These are phyloP conservation scores for Ursus arctos DNA, from an alignment of 2,113 vertebrate genomes.

Conservation along the genomic window DNA sequence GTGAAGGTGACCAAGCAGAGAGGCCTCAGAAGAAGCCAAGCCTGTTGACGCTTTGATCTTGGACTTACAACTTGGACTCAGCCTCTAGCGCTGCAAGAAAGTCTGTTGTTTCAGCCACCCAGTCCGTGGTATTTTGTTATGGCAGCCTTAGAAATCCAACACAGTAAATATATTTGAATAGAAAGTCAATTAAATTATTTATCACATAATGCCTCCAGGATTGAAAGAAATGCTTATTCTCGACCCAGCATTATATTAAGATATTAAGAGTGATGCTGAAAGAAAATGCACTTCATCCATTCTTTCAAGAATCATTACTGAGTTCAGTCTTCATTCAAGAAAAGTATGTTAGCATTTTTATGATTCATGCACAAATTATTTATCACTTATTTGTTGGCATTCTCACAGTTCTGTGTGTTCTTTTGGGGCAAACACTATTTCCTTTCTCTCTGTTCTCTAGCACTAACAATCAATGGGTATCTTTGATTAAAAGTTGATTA, in stretches of 20 bases:
- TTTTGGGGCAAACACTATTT: background rate
- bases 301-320: background rate
- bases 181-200: background rate
- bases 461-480: background rate
- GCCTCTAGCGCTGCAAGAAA: background rate
- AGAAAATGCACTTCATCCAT: background rate
- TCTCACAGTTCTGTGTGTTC: background rate
- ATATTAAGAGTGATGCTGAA: background rate
- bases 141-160: background rate
- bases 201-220: background rate
- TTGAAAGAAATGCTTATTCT: background rate
- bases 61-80: background rate
- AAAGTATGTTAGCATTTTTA: background rate
- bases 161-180: background rate
- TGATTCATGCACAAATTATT: background rate
- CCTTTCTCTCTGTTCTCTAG: background rate
- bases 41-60: background rate
- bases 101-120: background rate
- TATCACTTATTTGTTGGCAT: background rate
- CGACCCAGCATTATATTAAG: background rate
- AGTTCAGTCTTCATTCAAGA: background rate
- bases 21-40: background rate
- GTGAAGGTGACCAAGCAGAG: background rate
- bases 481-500: background rate
- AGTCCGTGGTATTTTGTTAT: background rate